phyloP scores from a whole-genome alignment of 2,797 vertebrate genomes.

The Tadarida brasiliensis region DNA sequence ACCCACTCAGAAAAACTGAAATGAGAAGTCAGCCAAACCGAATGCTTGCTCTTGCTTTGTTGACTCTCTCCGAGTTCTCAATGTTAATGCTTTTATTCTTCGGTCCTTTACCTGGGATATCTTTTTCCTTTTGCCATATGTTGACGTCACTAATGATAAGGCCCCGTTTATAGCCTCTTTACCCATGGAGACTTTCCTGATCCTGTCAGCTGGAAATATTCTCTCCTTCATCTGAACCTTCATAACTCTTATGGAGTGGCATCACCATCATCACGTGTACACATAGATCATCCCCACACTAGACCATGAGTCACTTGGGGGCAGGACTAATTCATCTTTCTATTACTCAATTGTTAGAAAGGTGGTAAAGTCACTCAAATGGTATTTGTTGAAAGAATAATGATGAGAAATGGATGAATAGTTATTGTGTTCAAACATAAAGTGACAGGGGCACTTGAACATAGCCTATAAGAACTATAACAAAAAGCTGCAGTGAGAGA shows the following conservation, averaged over 20 bases:
- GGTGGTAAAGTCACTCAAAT: not conserved
- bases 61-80: not conserved
- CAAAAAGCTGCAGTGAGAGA: not conserved
- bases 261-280: not conserved
- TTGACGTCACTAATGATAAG: not conserved
- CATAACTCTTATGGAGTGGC: not conserved
- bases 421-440: not conserved
- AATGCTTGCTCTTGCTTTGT: not conserved
- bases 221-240: not conserved
- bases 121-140: not conserved
- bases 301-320: not conserved
- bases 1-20: not conserved
- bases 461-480: not conserved
- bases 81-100: not conserved
- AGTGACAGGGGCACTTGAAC: not conserved
- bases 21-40: not conserved
- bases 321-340: not conserved
- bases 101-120: not conserved
- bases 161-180: not conserved
- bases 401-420: not conserved
- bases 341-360: not conserved
- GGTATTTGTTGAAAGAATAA: not conserved
- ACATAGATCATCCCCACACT: not conserved
- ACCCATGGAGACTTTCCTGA: not conserved
- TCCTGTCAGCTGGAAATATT: not conserved